These are phyloP conservation scores for Pristionchus mayeri DNA, from an alignment of 2,888 invertebrate genomes.

Conservation along the genomic window DNA sequence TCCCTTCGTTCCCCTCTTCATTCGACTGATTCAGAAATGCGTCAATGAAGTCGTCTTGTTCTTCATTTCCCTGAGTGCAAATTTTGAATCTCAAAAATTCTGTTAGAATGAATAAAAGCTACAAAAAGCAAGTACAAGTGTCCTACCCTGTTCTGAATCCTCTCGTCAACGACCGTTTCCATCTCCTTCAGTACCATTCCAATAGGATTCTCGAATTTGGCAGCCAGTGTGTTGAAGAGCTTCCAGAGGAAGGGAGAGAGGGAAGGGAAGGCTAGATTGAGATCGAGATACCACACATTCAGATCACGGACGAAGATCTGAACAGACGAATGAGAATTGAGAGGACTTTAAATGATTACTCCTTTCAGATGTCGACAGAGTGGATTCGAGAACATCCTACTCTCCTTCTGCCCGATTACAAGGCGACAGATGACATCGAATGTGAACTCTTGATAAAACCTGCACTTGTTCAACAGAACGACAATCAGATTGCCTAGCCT, in stretches of 20 bases:
- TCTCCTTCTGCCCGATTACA: slow-evolving; percentile 76
- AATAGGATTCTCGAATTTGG: slow-evolving; percentile 50
- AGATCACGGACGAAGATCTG: slow-evolving; percentile 50
- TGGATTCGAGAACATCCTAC: slow-evolving; percentile 58
- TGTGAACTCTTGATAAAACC: slow-evolving; percentile 78
- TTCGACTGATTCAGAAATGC: background rate
- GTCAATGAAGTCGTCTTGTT: slow-evolving; percentile 49
- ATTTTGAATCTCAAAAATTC: no score
- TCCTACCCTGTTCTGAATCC: slow-evolving; percentile 53
- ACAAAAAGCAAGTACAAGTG: no score
- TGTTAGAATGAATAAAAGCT: no score
- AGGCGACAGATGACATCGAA: slow-evolving; percentile 79
- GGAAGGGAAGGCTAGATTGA: slow-evolving; percentile 25
- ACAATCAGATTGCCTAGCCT: background rate
- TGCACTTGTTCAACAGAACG: background rate
- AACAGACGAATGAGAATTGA: background rate
- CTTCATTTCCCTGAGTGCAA: slow-evolving; percentile 19
- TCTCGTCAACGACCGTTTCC: slow-evolving; percentile 52
- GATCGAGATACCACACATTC: slow-evolving; percentile 48
- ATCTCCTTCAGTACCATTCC: slow-evolving; percentile 46
- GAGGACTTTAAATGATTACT: background rate
- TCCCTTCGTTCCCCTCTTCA: background rate
- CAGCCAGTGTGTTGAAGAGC: slow-evolving; percentile 44
- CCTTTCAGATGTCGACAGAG: slow-evolving; percentile 41
- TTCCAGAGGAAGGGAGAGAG: slow-evolving; percentile 35